A percentile compares a stretch with the other conserved stretches of the same genome.
These are phyloP conservation scores for Eucidaris tribuloides DNA, from an alignment of 35 echinoderm and acorn worm species.

Conservation along the genomic window DNA sequence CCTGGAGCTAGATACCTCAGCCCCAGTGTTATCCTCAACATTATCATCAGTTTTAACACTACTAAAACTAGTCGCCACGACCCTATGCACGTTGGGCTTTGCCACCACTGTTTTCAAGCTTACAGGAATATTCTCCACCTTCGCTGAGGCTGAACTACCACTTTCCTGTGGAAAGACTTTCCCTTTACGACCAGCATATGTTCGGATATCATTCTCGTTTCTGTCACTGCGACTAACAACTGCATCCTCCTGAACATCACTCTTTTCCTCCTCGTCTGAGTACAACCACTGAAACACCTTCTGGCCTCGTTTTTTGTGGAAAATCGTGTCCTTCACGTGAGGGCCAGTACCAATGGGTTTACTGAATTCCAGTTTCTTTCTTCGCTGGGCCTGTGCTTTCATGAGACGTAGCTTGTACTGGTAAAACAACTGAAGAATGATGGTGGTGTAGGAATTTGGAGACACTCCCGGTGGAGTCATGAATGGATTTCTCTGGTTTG, in stretches of 20 bases:
- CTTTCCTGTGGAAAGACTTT: no score
- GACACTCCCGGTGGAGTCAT: not conserved
- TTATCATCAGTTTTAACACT: not conserved
- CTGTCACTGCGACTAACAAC: no score
- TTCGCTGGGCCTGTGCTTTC: not conserved
- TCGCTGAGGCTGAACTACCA: no score
- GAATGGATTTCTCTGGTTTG: slow-evolving; percentile 7
- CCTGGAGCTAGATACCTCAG: slow-evolving; percentile 5
- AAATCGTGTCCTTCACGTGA: slow-evolving; percentile 16
- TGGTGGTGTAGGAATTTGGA: not conserved
- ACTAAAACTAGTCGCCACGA: not conserved
- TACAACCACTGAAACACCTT: slow-evolving; percentile 5
- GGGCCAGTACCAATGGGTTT: not conserved
- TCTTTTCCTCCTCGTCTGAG: not conserved
- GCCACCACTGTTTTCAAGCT: not conserved
- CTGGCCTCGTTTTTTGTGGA: slow-evolving; percentile 11
- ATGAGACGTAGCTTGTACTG: slow-evolving; percentile 15
- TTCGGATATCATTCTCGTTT: no score
- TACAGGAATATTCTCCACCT: not conserved
- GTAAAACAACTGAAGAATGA: slow-evolving; percentile 5
- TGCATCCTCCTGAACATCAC: not conserved
- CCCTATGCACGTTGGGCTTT: not conserved
- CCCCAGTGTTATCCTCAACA: not conserved
- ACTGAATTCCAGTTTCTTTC: not conserved
- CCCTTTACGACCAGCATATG: no score